A percentile compares a stretch with the other conserved stretches of the same genome.
phyloP scores from a whole-genome alignment of 2,888 invertebrate genomes.

The Sthenelais limicola region DNA sequence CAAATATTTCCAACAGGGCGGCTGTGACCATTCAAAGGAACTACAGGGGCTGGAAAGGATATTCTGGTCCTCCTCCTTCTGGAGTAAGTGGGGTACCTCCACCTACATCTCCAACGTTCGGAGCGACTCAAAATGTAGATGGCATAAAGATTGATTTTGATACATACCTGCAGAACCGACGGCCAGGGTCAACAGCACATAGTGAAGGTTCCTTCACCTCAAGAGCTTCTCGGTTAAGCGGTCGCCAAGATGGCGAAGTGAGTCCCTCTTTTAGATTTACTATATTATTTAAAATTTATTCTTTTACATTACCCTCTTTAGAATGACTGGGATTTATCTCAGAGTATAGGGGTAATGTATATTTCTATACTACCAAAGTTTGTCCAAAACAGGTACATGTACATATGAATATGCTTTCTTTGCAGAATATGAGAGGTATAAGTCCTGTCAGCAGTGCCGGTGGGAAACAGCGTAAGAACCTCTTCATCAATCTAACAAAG shows the following conservation, averaged over 20 bases:
- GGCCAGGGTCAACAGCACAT: constrained; percentile 56
- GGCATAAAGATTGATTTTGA: constrained; percentile 56
- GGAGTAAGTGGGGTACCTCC: neutral
- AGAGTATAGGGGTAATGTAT: no score
- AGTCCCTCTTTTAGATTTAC: neutral
- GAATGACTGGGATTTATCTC: no score
- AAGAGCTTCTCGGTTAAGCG: constrained; percentile 6
- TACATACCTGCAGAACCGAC: constrained; percentile 51
- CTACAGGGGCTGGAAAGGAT: constrained; percentile 47
- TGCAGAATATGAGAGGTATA: neutral
- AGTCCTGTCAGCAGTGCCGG: neutral
- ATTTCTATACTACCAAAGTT: no score
- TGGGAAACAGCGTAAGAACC: constrained; percentile 50
- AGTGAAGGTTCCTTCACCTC: constrained; percentile 31
- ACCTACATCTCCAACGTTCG: constrained; percentile 25
- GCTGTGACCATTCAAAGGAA: constrained; percentile 50
- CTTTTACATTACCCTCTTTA: neutral
- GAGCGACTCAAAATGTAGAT: constrained; percentile 10
- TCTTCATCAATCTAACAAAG: constrained; percentile 64
- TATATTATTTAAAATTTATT: neutral
- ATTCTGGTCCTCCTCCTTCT: neutral
- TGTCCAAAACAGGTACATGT: neutral
- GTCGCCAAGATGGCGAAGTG: neutral
- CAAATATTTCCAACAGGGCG: constrained; percentile 46
- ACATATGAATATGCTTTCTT: neutral